Evolutionary conservation across 1,140 invertebrate genomes (phyloP).

Genomic region (Matsumurasca onukii): DNA sequence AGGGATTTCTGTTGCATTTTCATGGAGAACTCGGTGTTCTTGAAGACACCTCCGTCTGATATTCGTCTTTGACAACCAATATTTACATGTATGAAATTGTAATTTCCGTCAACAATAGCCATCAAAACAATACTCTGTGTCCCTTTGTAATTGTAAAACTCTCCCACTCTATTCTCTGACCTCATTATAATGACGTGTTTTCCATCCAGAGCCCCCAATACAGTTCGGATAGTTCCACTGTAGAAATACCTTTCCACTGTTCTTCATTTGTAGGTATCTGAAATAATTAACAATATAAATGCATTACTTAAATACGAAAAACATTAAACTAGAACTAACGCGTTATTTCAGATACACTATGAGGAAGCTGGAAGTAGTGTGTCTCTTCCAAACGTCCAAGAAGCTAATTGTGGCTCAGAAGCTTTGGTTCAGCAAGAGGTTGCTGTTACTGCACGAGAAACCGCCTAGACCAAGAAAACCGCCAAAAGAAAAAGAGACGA

Average conservation of each 20-base stretch:
- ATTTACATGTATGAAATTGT: slow-evolving; percentile 48
- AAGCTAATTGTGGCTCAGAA: background rate
- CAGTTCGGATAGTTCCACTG: slow-evolving; percentile 49
- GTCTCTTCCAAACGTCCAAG: background rate
- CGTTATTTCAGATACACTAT: background rate
- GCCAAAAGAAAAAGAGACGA: slow-evolving; percentile 9
- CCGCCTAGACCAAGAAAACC: background rate
- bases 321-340: background rate
- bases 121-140: slow-evolving; percentile 49
- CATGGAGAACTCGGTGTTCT: slow-evolving; percentile 32
- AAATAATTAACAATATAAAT: background rate
- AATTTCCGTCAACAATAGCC: slow-evolving; percentile 49
- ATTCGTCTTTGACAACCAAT: slow-evolving; percentile 47
- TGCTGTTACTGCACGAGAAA: background rate
- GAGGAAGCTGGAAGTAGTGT: background rate
- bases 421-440: background rate
- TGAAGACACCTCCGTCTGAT: slow-evolving; percentile 45
- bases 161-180: background rate
- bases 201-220: slow-evolving; percentile 47
- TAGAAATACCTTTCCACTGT: background rate
- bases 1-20: slow-evolving; percentile 9
- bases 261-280: background rate
- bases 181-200: slow-evolving; percentile 43
- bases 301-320: background rate
- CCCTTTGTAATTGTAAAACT: slow-evolving; percentile 21